Evolutionary conservation across 2,113 vertebrate species (phyloP), one percentile per base, ranked within the genome.

Genomic region (Smithornis capensis): DNA sequence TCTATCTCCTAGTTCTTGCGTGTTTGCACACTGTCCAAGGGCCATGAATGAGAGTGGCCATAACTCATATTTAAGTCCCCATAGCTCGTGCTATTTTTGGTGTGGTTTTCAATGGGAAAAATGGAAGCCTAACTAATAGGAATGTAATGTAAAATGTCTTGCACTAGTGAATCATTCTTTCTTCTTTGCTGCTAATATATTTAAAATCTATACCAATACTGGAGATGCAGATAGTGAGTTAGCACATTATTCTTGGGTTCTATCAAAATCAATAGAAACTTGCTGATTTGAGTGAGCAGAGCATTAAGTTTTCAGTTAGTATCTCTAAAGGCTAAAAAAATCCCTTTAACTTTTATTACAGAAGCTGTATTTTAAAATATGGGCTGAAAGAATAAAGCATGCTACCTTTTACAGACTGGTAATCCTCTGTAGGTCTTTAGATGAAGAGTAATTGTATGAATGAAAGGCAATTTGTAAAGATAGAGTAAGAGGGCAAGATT

Each of bases 181-280:
- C n/a, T 86, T 49, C 37, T 73, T 28, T 83, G 27, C 19, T 81
- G 42, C 42, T 92, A 90, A 73, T 69, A 75, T 31, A 73, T 70
- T 90, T 12, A 93, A 88, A 90, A 80, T 85, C 70, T 70, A 83
- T 56, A 77, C 18, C 33, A 56, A 31, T 37, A 62, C 29, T 63
- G 76, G 22, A 83, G 29, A 88, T 64, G 16, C 38, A 83, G 24
- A 70, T 44, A 83, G 29, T 57, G 62, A 78, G 24, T 42, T 74
- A 76, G 29, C 21, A n/a, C 74, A 52, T 81, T 92, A 40, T 67
- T 63, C 60, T 67, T 81, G 29, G 10, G 16, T 47, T 81, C 27
- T 47, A 83, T 35, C 7, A 85, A 92, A 96, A 85, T 93, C 76
- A 90, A 92, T 79, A 87, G 19, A 28, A 89, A 73, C 21, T 62